These are phyloP conservation scores for Calephelis perditalis DNA, from an alignment of 2,888 invertebrate genomes.

Conservation along the genomic window DNA sequence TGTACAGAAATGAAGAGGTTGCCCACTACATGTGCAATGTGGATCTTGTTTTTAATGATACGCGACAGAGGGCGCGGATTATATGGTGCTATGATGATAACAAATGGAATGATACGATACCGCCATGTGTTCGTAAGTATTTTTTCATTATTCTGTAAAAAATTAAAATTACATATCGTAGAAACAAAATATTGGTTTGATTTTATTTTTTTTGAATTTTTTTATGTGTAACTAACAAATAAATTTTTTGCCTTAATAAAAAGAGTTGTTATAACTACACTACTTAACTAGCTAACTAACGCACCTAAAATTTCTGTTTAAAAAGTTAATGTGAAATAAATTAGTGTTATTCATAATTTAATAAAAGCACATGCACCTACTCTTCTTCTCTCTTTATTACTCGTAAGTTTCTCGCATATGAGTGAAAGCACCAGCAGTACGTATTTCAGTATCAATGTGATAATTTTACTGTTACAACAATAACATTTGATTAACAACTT, in stretches of 20 bases:
- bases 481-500: neutral
- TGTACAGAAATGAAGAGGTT: constrained; percentile 80
- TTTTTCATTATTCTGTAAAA: neutral
- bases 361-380: constrained; percentile 53
- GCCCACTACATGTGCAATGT: constrained; percentile 84
- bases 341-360: no score
- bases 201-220: no score
- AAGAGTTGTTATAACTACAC: no score
- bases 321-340: no score
- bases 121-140: constrained; percentile 81
- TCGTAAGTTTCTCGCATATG: constrained; percentile 29
- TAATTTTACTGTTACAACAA: constrained; percentile 35
- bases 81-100: constrained; percentile 82
- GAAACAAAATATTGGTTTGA: no score
- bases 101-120: constrained; percentile 80
- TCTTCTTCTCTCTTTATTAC: constrained; percentile 39
- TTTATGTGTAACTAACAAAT: no score
- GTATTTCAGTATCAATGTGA: constrained; percentile 41
- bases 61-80: constrained; percentile 77
- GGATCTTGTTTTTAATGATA: constrained; percentile 83
- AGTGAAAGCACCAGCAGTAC: constrained; percentile 47
- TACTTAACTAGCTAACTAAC: no score
- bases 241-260: no score
- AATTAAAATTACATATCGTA: no score
- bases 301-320: no score